phyloP scores from a whole-genome alignment of 2,113 vertebrate genomes.

The Zapus hudsonius region DNA sequence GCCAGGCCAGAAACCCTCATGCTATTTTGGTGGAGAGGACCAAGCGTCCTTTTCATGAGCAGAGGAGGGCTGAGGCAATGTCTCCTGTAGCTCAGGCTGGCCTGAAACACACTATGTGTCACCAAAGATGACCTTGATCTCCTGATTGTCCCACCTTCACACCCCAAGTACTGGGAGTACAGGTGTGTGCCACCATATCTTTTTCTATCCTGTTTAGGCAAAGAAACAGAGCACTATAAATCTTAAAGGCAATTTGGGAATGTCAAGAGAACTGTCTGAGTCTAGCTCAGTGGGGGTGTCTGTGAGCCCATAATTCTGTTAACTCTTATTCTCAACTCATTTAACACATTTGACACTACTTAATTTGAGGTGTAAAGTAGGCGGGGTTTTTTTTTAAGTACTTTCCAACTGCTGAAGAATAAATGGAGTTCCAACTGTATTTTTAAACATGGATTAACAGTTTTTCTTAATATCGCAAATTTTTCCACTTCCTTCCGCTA shows the following conservation, averaged over 20 bases:
- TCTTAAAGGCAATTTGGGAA: neutral
- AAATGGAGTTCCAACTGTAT: neutral
- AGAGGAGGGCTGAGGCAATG: too few relatives aligned
- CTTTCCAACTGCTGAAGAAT: neutral
- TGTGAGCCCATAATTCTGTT: neutral
- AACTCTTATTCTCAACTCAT: neutral
- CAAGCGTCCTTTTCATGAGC: neutral
- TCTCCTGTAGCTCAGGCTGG: neutral
- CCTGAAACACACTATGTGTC: neutral
- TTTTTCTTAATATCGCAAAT: slow-evolving; percentile 27
- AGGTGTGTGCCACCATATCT: neutral
- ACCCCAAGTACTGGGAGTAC: neutral
- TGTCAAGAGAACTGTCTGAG: slow-evolving; percentile 1
- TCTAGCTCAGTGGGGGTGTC: neutral
- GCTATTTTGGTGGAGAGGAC: neutral
- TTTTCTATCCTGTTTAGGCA: slow-evolving; percentile 20
- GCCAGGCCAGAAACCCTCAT: neutral
- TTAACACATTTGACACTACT: neutral
- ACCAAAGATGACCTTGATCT: neutral
- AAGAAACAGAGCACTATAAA: neutral
- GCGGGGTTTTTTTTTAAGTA: too few relatives aligned
- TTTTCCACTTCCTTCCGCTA: slow-evolving; percentile 1
- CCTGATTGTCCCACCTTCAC: neutral
- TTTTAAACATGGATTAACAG: slow-evolving; percentile 24
- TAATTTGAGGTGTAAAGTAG: neutral